Conservation (phyloP, 2,113 vertebrate genomes). For the Amia ocellicauda region DNA sequence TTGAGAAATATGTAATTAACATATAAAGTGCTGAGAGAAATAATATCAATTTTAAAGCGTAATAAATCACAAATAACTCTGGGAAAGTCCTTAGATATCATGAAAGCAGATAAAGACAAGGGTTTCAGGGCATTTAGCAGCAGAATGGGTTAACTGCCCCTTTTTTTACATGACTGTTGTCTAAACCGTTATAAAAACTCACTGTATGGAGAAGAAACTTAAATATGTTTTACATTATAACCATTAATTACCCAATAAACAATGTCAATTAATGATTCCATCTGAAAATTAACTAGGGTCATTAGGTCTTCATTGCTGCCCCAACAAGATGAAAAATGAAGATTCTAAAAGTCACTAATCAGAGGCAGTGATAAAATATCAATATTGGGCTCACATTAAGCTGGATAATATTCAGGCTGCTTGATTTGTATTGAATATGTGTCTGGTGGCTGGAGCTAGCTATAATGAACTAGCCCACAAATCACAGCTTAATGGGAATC, state of each 20-base stretch:
- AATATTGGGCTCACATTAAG: slow-evolving; percentile 84
- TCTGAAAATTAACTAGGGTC: slow-evolving; percentile 52
- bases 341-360: slow-evolving; percentile 70
- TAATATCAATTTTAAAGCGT: no score
- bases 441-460: slow-evolving; percentile 84
- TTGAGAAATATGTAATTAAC: no score
- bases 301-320: slow-evolving; percentile 64
- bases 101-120: no score
- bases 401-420: slow-evolving; percentile 85
- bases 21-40: no score
- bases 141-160: not conserved
- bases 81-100: no score
- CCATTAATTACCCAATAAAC: slow-evolving; percentile 58
- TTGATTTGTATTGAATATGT: slow-evolving; percentile 97
- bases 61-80: no score
- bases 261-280: slow-evolving; percentile 67
- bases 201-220: slow-evolving; percentile 29
- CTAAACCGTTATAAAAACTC: slow-evolving; percentile 9
- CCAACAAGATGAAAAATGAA: slow-evolving; percentile 66
- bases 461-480: slow-evolving; percentile 97
- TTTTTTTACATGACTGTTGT: not conserved
- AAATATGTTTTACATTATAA: slow-evolving; percentile 17
- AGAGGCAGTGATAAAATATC: slow-evolving; percentile 85
- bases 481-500: slow-evolving; percentile 97
- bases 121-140: not conserved